These are phyloP conservation scores for Arvicanthis niloticus DNA, from an alignment of 2,113 vertebrate species.

Conservation along the genomic window DNA sequence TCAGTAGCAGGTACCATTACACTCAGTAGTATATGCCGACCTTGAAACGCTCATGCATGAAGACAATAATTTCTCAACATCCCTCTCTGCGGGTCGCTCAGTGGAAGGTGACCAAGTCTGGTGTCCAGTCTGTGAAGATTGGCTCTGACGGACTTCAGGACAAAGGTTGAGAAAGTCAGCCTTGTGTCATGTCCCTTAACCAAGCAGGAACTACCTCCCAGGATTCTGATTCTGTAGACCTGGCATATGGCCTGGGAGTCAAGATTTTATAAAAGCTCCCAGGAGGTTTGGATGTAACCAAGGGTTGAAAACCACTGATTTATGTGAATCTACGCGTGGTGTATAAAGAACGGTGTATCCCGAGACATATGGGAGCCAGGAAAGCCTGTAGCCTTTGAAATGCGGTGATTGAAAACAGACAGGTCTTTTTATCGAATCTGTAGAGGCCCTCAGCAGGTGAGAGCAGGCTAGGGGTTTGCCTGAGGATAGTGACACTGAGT, in stretches of 20 bases:
- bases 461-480: background rate
- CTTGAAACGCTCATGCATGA: fast-evolving
- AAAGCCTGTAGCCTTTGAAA: background rate
- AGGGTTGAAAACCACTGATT: background rate
- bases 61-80: fast-evolving
- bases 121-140: fast-evolving
- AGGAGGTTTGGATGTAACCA: background rate
- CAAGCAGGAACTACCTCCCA: background rate
- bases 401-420: background rate
- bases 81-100: background rate
- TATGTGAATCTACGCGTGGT: background rate
- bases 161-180: background rate
- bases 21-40: background rate
- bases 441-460: background rate
- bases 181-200: background rate
- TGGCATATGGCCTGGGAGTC: background rate
- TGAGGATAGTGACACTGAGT: background rate
- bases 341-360: background rate
- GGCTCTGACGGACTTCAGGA: background rate
- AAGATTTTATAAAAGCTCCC: background rate
- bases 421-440: background rate
- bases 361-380: background rate
- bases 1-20: fast-evolving
- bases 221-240: background rate
- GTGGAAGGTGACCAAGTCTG: background rate